Evolutionary conservation across 2,113 vertebrate species (phyloP), one percentile per base, ranked within the genome.

Genomic region (Siniperca knerii): DNA sequence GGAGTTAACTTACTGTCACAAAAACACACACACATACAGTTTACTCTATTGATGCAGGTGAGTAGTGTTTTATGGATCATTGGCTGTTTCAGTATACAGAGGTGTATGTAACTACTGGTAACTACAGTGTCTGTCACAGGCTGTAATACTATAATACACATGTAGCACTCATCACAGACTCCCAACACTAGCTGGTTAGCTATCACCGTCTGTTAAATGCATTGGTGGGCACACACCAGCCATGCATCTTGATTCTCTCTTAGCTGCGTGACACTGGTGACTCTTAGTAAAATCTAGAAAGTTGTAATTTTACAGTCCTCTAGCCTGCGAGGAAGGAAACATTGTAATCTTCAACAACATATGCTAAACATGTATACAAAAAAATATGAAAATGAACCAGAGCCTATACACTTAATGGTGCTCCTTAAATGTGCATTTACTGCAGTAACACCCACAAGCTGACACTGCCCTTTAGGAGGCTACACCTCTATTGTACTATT

Each of bases 31-130:
- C 40, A 96, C 10, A 71, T 8, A 73, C 2, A 18, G 23, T 72
- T 65, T 62, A 35, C 95, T 96, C 95, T 97, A 96, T 96, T 97
- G 97, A 97, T 97, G 96, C 96, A 98, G 97, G 97, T 97, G 97
- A 97, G 97, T 96, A 96, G 97, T 96, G 48, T 44, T 65, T 64
- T 21, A 64, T 64, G 97, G 97, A 97, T 97, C 97, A 97, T 96
- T 97, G 96, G 96, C 96, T 97, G 21, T 25, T 40, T 44, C 46
- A 40, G 33, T 52, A 29, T 25, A 73, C n/a, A 74, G 20, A 61
- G 95, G 44, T 66, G 10, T 73, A 11, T 95, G 96, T 97, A 96
- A 96, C 96, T 96, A 78, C 78, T 95, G 95, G 18, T 54, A 25
- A 58, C 52, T 21, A 29, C 65, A 69, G 8, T 61, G 57, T 64